Evolutionary conservation across 2,888 invertebrate genomes (phyloP).

Genomic region (Augiades crinisus): DNA sequence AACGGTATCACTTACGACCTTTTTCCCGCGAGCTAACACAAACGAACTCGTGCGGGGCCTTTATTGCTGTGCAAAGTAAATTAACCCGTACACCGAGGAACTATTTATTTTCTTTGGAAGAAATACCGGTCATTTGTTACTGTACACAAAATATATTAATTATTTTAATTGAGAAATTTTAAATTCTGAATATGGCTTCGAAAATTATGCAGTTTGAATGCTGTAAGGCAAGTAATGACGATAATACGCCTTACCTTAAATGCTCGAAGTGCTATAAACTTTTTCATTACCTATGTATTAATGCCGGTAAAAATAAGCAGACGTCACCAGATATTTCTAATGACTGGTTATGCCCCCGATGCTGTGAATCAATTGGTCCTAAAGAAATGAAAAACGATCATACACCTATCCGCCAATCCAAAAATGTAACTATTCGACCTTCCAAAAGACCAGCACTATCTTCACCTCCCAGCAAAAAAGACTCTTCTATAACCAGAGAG

Average conservation of each 20-base stretch:
- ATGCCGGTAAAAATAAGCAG: neutral
- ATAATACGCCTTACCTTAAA: neutral
- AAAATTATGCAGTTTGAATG: neutral
- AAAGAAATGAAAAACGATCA: neutral
- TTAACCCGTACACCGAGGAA: neutral
- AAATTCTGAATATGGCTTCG: neutral
- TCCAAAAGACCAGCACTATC: neutral
- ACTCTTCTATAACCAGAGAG: neutral
- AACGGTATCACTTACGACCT: neutral
- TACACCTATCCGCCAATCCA: constrained; percentile 1
- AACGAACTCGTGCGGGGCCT: neutral
- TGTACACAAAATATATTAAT: neutral
- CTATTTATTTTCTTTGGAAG: neutral
- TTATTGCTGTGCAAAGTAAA: neutral
- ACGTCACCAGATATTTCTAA: neutral
- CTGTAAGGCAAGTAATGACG: neutral
- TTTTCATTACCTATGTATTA: neutral
- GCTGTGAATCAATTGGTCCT: neutral
- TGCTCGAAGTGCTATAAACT: constrained; percentile 2
- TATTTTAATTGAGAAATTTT: neutral
- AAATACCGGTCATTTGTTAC: neutral
- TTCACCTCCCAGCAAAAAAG: neutral
- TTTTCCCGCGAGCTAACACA: neutral
- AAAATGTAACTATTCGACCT: neutral
- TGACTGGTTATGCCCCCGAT: constrained; percentile 3